Conservation (phyloP, 2,113 vertebrate genomes). For the Peromyscus leucopus region DNA sequence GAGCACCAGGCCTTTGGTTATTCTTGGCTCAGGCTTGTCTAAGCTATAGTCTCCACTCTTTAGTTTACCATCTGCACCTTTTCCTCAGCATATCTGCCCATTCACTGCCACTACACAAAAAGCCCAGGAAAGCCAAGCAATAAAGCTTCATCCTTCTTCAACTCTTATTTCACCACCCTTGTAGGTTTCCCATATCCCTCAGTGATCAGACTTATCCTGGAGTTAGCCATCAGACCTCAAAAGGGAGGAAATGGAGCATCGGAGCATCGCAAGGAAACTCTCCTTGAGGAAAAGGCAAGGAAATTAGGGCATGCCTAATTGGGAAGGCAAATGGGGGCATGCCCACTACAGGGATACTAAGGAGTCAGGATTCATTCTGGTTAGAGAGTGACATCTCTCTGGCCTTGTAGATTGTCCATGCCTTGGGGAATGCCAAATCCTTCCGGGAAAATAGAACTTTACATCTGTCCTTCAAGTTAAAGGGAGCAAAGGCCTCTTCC, state of each 20-base stretch:
- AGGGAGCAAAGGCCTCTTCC: background rate
- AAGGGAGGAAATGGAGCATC: rapidly evolving
- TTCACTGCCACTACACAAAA: background rate
- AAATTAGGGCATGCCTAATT: background rate
- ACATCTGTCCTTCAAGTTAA: background rate
- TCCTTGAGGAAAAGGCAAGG: background rate
- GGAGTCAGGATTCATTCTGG: background rate
- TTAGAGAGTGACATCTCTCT: background rate
- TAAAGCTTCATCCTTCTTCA: background rate
- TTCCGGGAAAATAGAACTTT: background rate
- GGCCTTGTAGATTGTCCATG: background rate
- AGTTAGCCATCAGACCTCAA: too few species aligned
- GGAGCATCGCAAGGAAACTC: background rate
- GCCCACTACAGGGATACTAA: too few species aligned
- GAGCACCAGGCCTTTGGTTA: rapidly evolving
- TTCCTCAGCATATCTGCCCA: background rate
- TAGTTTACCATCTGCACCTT: background rate
- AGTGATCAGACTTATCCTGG: background rate
- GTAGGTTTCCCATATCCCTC: background rate
- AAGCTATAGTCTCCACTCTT: background rate
- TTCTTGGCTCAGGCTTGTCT: background rate
- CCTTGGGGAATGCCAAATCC: rapidly evolving
- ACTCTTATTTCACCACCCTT: background rate
- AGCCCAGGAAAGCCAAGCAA: background rate
- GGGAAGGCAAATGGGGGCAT: background rate